These are phyloP conservation scores for Lissonota sp. DNA, from an alignment of 2,888 invertebrate species.

Conservation along the genomic window DNA sequence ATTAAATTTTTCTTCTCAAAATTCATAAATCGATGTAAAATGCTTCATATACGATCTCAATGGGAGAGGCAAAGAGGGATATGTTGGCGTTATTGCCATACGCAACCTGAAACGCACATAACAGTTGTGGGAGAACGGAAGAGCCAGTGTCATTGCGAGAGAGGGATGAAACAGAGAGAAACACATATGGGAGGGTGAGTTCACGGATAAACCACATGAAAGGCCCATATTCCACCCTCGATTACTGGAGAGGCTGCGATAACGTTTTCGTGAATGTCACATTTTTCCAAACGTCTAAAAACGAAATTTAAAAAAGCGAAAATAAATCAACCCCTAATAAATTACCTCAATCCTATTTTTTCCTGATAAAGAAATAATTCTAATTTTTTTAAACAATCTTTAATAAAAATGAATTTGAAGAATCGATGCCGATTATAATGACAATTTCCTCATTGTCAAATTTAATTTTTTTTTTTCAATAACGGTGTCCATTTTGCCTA, in stretches of 20 bases:
- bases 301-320: too few species aligned
- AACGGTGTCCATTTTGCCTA: too few species aligned
- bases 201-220: constrained; percentile 22
- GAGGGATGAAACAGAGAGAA: neutral
- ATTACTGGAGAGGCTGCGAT: constrained; percentile 21
- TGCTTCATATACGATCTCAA: neutral
- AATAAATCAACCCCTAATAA: too few species aligned
- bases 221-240: constrained; percentile 30
- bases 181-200: constrained; percentile 11
- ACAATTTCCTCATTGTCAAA: too few species aligned
- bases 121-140: constrained; percentile 49
- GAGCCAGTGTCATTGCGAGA: constrained; percentile 34
- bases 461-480: too few species aligned
- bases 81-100: constrained; percentile 57
- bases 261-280: constrained; percentile 23
- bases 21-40: too few species aligned
- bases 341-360: too few species aligned
- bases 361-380: too few species aligned
- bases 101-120: constrained; percentile 53
- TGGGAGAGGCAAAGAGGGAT: constrained; percentile 28
- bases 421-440: too few species aligned
- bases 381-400: too few species aligned
- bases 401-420: too few species aligned
- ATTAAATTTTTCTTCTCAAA: too few species aligned
- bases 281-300: neutral